Base-by-base conservation (phyloP, 1,140 invertebrate genomes). In the Drosophila varians region DNA sequence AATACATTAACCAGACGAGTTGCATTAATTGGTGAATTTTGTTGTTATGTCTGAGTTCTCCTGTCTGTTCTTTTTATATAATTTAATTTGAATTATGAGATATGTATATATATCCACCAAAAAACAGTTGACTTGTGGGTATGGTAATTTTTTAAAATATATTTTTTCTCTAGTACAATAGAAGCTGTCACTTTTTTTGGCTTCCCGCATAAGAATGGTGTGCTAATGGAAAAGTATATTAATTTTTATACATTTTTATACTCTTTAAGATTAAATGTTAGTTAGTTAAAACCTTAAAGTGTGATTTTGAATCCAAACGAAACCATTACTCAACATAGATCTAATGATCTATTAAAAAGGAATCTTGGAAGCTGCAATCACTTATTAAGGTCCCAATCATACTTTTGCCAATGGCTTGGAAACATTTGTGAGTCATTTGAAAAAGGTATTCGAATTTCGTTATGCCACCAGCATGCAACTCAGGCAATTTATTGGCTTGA, bases 91-190 rank as follows among this genome's bases (percentile, higher is more conserved):
- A 18, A 43, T 42, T 16, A 61, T 28, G 12, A 26, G 1, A 43
- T 34, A 57, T 43, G 40, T 7, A 19, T 38, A 23, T 12, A 40
- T 23, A 57, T 23, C 25, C 12, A 36, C 5, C 6, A 2, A 6
- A 36, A 40, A 4, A 36, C 56, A 72, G 46, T 62, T 53, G 68
- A 23, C 38, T n/a, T 43, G 69, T 72, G 55, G 68, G 69, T 72
- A 72, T 72, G 69, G 45, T 72, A 72, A 72, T 72, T 72, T 72
- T 38, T 65, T 45, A 52, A 65, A 65, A 53, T 25, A 65, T 34
- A 51, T 18, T 65, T 65, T 47, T 43, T 9, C 19, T 12, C 2
- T 19, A 14, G 26, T 19, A 42, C 14, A 66, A 48, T 23, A 23
- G 61, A 52, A 49, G 28, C 16, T 16, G 46, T 19, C 16, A 43